Percentiles rank a stretch among this genome's conserved stretches.
Evolutionary conservation across 1,140 invertebrate species (phyloP).

Genomic region (Heliothis subflexa): DNA sequence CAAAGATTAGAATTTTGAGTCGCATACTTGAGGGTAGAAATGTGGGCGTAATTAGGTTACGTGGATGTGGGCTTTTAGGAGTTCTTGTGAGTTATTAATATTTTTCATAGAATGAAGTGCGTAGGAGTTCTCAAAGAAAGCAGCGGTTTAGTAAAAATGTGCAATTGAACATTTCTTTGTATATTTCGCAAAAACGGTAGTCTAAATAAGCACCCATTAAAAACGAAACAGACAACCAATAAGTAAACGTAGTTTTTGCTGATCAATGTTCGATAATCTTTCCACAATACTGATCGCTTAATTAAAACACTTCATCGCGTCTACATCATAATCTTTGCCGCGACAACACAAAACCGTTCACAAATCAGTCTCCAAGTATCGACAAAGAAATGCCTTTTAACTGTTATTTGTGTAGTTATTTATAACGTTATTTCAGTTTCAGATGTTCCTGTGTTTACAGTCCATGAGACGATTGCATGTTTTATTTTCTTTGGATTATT

Average conservation of each 20-base stretch:
- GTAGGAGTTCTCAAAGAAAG: no score
- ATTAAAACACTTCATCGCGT: no score
- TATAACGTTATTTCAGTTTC: constrained; percentile 67
- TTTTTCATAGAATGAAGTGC: no score
- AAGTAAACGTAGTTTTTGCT: no score
- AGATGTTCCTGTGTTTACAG: constrained; percentile 60
- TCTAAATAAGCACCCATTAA: no score
- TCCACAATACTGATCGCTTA: no score
- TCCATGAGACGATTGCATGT: constrained; percentile 33
- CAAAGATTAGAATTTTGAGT: constrained; percentile 10
- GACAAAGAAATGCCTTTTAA: constrained; percentile 76
- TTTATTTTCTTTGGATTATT: constrained; percentile 28
- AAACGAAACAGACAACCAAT: no score
- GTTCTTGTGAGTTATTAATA: no score
- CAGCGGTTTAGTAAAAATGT: no score
- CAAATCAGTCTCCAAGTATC: constrained; percentile 74
- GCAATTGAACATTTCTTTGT: background rate
- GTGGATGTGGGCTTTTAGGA: background rate
- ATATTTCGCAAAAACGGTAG: no score
- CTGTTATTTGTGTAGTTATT: constrained; percentile 70
- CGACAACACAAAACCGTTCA: constrained; percentile 66
- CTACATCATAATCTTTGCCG: constrained; percentile 55
- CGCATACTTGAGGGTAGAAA: background rate
- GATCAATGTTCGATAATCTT: no score
- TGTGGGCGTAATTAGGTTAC: background rate